Base-by-base conservation (phyloP, 2,888 invertebrate species). In the Seira sanloemensis region DNA sequence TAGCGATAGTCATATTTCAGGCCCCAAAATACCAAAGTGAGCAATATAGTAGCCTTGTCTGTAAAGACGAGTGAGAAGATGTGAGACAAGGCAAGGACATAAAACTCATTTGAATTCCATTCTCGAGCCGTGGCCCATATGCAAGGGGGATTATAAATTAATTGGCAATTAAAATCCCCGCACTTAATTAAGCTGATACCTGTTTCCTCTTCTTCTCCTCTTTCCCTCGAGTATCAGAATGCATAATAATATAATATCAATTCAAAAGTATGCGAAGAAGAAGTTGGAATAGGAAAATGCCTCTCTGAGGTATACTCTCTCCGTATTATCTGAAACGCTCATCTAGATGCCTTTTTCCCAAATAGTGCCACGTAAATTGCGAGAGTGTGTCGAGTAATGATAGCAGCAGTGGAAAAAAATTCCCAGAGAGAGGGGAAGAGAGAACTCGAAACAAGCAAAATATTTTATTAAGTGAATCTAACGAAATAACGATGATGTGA, bases 171-270 rank as follows among this genome's bases (percentile, higher is more conserved):
- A 80, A 85, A 85, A 85, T 80, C 79, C 79, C 85, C 77, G 80
- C 80, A 85, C 80, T 85, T 85, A 85, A 85, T 85, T 85, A 85
- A 83, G 83, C 83, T 83, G 83, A 83, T 83, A 83, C 83, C 83
- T 83, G 83, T 83, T 83, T 83, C 83, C 78, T 83, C 79, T 78
- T 69, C 54, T 37, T 78, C 71, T 79, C 74, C 74, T 58, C 67
- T 62, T 80, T 68, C 75, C 75, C 80, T 80, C 80, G 26, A 74
- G 80, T 80, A 80, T 68, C 74, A 62, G 37, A 72, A 67, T 2
- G 25, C 25, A 24, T 37, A 37, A 37, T 37, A 37, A 37, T 37
- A 37, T 37, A 37, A 37, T 37, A 37, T 37, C 37, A 37, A 37
- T 37, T 37, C 37, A 37, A 37, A 37, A 37, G 37, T 37, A 12